Base-by-base conservation (phyloP, 2,113 vertebrate genomes). In the Syngnathus typhle region DNA sequence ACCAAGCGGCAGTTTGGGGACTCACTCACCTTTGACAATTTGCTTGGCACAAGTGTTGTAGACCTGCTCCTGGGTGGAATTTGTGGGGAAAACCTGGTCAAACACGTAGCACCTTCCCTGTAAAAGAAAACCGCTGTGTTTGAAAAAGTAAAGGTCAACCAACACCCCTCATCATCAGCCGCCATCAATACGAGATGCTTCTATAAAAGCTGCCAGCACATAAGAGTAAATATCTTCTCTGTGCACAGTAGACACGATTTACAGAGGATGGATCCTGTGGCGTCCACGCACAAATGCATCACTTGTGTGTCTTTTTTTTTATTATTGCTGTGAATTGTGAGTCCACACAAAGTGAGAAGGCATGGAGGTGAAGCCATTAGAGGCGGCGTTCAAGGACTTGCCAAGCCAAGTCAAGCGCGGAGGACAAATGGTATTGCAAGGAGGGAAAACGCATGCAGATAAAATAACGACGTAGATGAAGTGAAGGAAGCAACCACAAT, bases 41-140 rank as follows among this genome's bases (percentile, higher is more conserved):
- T 95, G 94, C 88, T 95, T 95, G 88, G 95, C 95, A 18, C 94
- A 97, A 5, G 93, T 88, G 55, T 94, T 93, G 85, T 97, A 97
- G 60, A 97, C 93, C 84, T 97, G 94, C 64, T 95, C 94, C 86
- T 98, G 95, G n/a, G 93, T 94, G 47, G 93, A 91, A 87, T 94
- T 96, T 6, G 93, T 93, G 16, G 94, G 93, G 68, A 96, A 96
- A 37, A 96, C 95, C 19, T 92, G 90, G 81, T 96, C 95, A 70
- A 95, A 96, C 18, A 86, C 92, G 36, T 93, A 98, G 0, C 92
- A 86, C 74, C 93, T 96, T 16, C 93, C 93, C 95, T 98, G 87
- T 51, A 71, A 68, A 86, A 27, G 1, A 47, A 77, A 43, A 13
- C 11, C 23, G 12, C 27, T 62, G 6, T 15, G 44, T 21, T 62